Conservation (phyloP, 2,888 invertebrate genomes). For the Hyposoter didymator region DNA sequence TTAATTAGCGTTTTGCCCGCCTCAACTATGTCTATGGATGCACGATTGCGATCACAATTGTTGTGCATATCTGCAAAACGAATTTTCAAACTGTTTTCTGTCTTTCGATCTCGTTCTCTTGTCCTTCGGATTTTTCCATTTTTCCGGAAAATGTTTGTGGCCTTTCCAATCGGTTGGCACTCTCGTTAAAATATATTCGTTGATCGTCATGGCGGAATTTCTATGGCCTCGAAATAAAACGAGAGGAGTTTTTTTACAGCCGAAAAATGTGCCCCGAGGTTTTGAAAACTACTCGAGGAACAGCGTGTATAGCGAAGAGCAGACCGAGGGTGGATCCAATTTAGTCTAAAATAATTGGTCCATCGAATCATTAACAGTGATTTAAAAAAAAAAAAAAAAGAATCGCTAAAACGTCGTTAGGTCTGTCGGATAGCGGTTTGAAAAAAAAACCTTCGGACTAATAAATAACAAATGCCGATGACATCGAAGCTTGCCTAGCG, state of each 20-base stretch:
- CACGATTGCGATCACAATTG: slow-evolving; percentile 37
- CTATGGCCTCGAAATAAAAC: slow-evolving; percentile 52
- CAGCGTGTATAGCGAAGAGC: background rate
- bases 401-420: slow-evolving; percentile 34
- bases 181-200: slow-evolving; percentile 50
- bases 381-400: slow-evolving; percentile 37
- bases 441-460: slow-evolving; percentile 25
- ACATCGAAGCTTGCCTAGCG: slow-evolving; percentile 27
- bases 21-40: slow-evolving; percentile 3
- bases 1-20: slow-evolving; percentile 35
- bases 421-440: slow-evolving; percentile 8
- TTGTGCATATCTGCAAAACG: slow-evolving; percentile 1
- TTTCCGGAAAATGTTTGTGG: slow-evolving; percentile 24
- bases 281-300: slow-evolving; percentile 33
- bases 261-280: slow-evolving; percentile 10
- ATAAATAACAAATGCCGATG: slow-evolving; percentile 62
- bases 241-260: slow-evolving; percentile 27
- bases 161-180: background rate
- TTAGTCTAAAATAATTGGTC: slow-evolving; percentile 63
- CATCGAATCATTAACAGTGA: slow-evolving; percentile 57
- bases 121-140: background rate
- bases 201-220: slow-evolving; percentile 29
- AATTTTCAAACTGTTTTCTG: background rate
- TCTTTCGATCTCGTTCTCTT: slow-evolving; percentile 4
- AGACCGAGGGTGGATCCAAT: slow-evolving; percentile 51